Conservation (phyloP, 2,888 invertebrate species). For the Leptinotarsa peninsularis region DNA sequence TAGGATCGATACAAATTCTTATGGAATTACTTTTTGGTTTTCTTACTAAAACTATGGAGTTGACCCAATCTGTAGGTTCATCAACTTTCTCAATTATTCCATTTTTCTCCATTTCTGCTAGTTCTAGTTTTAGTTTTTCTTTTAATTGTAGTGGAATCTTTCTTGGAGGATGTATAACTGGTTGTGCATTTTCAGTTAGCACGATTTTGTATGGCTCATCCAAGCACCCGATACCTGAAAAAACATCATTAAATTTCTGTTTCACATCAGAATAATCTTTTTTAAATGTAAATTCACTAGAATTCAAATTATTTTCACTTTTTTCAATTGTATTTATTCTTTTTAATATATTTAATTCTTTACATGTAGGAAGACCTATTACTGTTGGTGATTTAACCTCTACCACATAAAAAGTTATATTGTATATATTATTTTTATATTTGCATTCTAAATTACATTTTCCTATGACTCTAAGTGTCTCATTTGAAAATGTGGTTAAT, state of each 20-base stretch:
- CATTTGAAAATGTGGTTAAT: not conserved
- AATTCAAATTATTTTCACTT: not conserved
- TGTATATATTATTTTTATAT: not conserved
- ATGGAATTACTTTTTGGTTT: conserved; percentile 27
- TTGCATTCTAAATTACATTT: not conserved
- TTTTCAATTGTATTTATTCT: not conserved
- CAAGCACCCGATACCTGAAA: not conserved
- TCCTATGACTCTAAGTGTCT: not conserved
- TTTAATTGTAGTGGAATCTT: not conserved
- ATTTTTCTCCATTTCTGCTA: not conserved
- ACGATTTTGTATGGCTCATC: not conserved
- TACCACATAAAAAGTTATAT: no score
- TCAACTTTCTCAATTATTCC: conserved; percentile 32
- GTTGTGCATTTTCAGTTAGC: not conserved
- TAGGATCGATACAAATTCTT: conserved; percentile 43
- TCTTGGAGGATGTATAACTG: not conserved
- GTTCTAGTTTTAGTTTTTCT: not conserved
- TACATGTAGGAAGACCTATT: not conserved
- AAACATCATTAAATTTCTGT: not conserved
- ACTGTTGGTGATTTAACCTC: not conserved
- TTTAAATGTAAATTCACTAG: not conserved
- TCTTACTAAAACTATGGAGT: conserved; percentile 31
- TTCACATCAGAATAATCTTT: not conserved
- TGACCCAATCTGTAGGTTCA: conserved; percentile 32
- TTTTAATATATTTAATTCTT: not conserved